Conservation (phyloP, 2,888 invertebrate species). For the Eristalis arbustorum region DNA sequence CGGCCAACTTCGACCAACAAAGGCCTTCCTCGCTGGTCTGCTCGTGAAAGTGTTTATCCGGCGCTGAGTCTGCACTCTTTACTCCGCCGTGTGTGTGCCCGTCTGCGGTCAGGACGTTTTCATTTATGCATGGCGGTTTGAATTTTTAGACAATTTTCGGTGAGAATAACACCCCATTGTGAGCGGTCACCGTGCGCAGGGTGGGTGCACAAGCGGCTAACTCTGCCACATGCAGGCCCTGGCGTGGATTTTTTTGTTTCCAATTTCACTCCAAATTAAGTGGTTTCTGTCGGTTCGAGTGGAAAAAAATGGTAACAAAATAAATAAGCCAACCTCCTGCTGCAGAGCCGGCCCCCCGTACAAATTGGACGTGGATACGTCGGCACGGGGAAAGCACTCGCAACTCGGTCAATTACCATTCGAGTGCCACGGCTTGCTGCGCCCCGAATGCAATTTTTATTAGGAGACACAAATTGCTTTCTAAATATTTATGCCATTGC, state of each 20-base stretch:
- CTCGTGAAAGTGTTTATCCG: background rate
- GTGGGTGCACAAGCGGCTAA: slow-evolving; percentile 18
- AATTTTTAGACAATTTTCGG: slow-evolving; percentile 45
- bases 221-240: slow-evolving; percentile 29
- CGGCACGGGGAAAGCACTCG: background rate
- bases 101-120: slow-evolving; percentile 56
- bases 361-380: background rate
- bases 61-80: slow-evolving; percentile 7
- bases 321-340: slow-evolving; percentile 12
- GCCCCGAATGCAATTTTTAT: background rate
- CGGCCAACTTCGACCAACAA: background rate
- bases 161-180: slow-evolving; percentile 15
- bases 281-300: slow-evolving; percentile 32
- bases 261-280: slow-evolving; percentile 62
- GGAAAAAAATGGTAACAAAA: slow-evolving; percentile 6
- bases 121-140: slow-evolving; percentile 55
- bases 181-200: background rate
- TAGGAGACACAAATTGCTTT: slow-evolving; percentile 12
- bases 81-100: slow-evolving; percentile 2
- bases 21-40: background rate
- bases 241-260: slow-evolving; percentile 48
- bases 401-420: background rate
- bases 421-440: background rate
- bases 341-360: background rate
- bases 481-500: slow-evolving; percentile 20